Percentiles rank a stretch among this genome's conserved stretches.
These are phyloP conservation scores for Anoplius nigerrimus DNA, from an alignment of 2,888 invertebrate species.

Conservation along the genomic window DNA sequence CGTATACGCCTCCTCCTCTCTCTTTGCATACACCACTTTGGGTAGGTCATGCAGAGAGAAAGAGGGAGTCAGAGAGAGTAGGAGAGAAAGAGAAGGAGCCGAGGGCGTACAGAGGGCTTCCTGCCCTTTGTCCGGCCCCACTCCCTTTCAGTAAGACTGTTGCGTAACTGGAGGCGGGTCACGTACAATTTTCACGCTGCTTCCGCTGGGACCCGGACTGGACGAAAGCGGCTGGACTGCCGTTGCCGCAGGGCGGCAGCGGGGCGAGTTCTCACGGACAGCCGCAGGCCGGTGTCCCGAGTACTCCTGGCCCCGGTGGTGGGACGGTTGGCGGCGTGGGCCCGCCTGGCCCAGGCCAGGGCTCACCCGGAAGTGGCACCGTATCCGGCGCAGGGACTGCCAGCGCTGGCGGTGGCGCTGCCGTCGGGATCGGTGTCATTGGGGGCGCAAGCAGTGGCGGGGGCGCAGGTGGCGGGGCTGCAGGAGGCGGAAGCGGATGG, in stretches of 20 bases:
- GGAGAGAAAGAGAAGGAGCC: too few species aligned
- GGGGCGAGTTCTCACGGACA: conserved; percentile 77
- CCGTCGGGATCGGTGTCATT: conserved; percentile 70
- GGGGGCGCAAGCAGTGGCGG: conserved; percentile 78
- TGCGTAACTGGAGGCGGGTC: too few species aligned
- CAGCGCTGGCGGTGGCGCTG: conserved; percentile 42
- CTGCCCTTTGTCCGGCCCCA: too few species aligned
- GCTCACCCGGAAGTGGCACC: conserved; percentile 77
- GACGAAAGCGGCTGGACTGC: conserved; percentile 73
- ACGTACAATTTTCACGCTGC: too few species aligned
- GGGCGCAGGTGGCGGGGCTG: conserved; percentile 57
- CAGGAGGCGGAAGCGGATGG: conserved; percentile 57
- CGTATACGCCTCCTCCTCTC: too few species aligned
- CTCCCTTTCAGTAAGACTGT: too few species aligned
- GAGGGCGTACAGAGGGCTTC: too few species aligned
- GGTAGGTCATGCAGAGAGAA: too few species aligned
- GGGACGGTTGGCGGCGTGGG: conserved; percentile 64
- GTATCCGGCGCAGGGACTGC: too few species aligned
- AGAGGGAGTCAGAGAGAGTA: too few species aligned
- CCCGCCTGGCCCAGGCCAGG: conserved; percentile 22
- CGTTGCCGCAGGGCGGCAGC: conserved; percentile 78
- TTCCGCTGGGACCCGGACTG: neutral
- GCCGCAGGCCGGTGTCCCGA: conserved; percentile 73
- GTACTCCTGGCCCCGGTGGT: conserved; percentile 63
- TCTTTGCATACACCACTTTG: too few species aligned